Base-by-base conservation (phyloP, 2,888 invertebrate species). In the Entomobrya multifasciata region DNA sequence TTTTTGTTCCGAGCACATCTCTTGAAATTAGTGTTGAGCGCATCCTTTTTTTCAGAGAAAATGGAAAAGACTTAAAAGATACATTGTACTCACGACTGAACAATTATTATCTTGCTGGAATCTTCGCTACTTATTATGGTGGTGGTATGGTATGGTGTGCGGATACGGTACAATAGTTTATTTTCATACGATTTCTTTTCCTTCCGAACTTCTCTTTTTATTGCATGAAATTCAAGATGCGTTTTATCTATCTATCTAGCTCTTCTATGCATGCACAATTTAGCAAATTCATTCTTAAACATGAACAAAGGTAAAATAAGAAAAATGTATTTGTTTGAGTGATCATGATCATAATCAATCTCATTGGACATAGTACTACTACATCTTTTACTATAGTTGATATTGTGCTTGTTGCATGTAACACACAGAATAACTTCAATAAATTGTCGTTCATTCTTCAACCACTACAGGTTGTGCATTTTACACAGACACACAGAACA, bases 391-490 rank as follows among this genome's bases (percentile, higher is more conserved):
- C 13, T 52, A 8, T 11, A 15, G 5, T 20, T 17, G 17, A 55
- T 57, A 25, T 57, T 25, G 36, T 36, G n/a, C 65, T 17, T 22
- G 30, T 62, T n/a, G n/a, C n/a, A n/a, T n/a, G n/a, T n/a, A n/a
- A n/a, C n/a, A 49, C 13, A 49, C 13, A 49, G 49, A 49, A 8
- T 5, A 49, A 8, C 13, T 11, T 57, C 74, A 30, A 4, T 36
- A 8, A 30, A 74, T 17, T 74, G 74, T 70, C 44, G 30, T 47
- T 82, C 74, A 82, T 82, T 72, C 47, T 72, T 15, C 20, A 27
- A 65, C 17, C 22, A 81, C 72, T 60, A 81, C 81, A 81, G 72
- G 72, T 72, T 82, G 74, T 82, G 82, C 74, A 74, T 30, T 74
- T n/a, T 57, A 41, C 49, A 25, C 49, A 6, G n/a, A 36, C 77